Evolutionary conservation across 1,140 invertebrate species (phyloP).

Genomic region (Diachasmimorpha longicaudata): DNA sequence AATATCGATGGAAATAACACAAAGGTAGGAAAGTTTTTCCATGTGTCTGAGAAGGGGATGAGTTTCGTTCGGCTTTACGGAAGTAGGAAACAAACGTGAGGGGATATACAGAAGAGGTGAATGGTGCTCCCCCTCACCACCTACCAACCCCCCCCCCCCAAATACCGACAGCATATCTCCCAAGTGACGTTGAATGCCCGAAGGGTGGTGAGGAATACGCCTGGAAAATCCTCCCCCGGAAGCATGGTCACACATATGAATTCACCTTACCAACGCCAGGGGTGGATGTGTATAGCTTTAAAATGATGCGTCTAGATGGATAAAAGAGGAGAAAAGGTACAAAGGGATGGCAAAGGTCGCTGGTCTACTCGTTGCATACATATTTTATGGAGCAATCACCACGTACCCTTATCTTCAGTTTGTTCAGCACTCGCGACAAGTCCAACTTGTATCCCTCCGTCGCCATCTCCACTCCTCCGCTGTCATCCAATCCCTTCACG

Average conservation of each 20-base stretch:
- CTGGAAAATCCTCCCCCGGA: neutral
- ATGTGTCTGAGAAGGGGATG: neutral
- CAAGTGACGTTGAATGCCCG: neutral
- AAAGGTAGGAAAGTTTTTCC: conserved; percentile 10
- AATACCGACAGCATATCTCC: conserved; percentile 5
- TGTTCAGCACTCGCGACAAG: conserved; percentile 52
- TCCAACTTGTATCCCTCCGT: too few relatives aligned
- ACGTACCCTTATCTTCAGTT: conserved; percentile 59
- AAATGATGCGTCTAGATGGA: conserved; percentile 10
- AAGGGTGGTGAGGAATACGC: neutral
- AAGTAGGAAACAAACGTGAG: conserved; percentile 2
- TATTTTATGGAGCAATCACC: conserved; percentile 62
- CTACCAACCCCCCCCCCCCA: too few relatives aligned
- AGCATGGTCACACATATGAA: conserved; percentile 20
- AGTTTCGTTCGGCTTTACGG: neutral
- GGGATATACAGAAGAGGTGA: neutral
- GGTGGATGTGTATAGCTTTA: neutral
- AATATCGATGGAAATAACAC: conserved; percentile 20
- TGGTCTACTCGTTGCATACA: conserved; percentile 49
- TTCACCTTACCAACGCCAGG: conserved; percentile 16
- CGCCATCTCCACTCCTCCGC: neutral
- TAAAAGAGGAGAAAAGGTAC: conserved; percentile 31
- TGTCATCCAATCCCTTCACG: neutral
- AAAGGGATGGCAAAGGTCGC: conserved; percentile 32
- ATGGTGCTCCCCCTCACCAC: too few relatives aligned